phyloP scores from a whole-genome alignment of 2,797 vertebrate species.

The Micromesistius poutassou region DNA sequence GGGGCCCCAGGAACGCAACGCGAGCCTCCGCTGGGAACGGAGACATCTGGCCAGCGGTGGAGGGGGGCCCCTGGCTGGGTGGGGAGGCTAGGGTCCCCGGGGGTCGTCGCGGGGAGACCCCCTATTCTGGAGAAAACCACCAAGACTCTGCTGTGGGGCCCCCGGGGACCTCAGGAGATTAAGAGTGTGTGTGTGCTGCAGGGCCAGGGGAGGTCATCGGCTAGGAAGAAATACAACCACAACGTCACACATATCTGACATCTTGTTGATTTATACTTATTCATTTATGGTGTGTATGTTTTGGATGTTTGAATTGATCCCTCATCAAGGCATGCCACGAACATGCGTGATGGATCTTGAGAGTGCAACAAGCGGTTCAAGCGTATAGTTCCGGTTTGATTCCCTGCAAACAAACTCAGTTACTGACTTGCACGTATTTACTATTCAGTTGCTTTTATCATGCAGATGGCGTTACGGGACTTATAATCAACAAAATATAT shows the following conservation, averaged over 20 bases:
- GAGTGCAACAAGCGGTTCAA: neutral
- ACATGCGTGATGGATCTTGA: neutral
- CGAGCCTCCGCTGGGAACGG: neutral
- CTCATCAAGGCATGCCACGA: neutral
- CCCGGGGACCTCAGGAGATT: neutral
- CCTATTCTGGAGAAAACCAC: neutral
- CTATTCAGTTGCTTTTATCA: too few species aligned
- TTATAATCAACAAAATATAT: too few species aligned
- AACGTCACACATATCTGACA: neutral
- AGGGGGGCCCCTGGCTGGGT: neutral
- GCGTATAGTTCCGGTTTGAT: neutral
- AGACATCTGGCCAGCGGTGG: neutral
- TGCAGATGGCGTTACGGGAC: too few species aligned
- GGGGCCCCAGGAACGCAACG: neutral
- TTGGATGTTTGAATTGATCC: neutral
- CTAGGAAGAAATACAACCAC: neutral
- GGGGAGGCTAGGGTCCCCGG: neutral
- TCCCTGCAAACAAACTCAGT: neutral
- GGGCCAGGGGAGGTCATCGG: neutral
- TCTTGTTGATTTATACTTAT: neutral
- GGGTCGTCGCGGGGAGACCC: neutral
- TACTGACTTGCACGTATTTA: neutral
- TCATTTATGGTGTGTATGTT: neutral
- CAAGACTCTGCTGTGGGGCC: neutral
- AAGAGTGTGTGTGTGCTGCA: conserved; percentile 6